phyloP scores from a whole-genome alignment of 2,113 vertebrate genomes.

The Microtus richardsoni region DNA sequence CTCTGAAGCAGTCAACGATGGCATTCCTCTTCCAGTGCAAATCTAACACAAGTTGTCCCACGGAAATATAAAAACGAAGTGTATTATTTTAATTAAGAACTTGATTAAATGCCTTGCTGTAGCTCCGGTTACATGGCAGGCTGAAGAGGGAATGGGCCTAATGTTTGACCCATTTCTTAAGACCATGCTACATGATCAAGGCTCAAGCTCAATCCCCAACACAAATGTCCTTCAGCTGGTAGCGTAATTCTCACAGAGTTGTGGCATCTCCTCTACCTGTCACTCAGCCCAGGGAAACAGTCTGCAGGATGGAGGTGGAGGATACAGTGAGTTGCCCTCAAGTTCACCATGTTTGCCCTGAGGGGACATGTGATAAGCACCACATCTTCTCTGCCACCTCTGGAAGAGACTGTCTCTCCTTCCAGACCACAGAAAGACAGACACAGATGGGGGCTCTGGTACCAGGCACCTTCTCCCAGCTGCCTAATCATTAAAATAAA shows the following conservation, averaged over 20 bases:
- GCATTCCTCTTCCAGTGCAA: background rate
- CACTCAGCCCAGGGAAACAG: background rate
- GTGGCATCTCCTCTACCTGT: background rate
- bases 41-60: background rate
- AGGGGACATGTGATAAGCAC: accelerated
- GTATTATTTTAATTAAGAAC: background rate
- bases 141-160: background rate
- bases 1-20: background rate
- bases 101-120: no score
- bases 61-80: background rate
- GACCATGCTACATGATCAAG: background rate
- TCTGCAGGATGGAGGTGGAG: background rate
- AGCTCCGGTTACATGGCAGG: background rate
- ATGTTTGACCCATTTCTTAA: background rate
- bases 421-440: background rate
- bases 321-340: background rate
- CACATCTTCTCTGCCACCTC: background rate
- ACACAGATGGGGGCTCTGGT: background rate
- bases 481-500: background rate
- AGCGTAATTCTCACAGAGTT: background rate
- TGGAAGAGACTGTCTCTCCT: background rate
- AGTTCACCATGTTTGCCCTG: background rate
- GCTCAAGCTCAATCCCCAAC: background rate
- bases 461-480: background rate
- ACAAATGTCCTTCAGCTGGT: no score